A percentile compares a stretch with the other conserved stretches of the same genome.
These are phyloP conservation scores for Meteorus sp. DNA, from an alignment of 1,140 invertebrate genomes.

Conservation along the genomic window DNA sequence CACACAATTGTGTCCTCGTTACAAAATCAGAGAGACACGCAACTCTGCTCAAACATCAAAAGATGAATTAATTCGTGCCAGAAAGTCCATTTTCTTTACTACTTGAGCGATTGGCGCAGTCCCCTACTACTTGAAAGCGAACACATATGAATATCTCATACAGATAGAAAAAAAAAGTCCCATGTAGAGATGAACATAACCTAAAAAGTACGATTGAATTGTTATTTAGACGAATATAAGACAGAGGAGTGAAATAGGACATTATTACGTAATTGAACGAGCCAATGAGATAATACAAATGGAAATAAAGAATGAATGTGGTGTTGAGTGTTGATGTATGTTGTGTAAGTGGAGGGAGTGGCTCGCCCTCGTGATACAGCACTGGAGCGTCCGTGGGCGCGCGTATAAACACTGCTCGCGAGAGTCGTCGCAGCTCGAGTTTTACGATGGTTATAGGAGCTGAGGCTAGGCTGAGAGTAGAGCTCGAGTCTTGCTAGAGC, in stretches of 20 bases:
- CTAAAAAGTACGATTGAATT: background rate
- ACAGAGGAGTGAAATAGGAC: too few species aligned
- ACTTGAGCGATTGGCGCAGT: conserved; percentile 18
- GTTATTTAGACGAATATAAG: too few species aligned
- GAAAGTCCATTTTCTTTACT: conserved; percentile 26
- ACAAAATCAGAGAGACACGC: background rate
- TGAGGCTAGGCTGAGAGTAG: conserved; percentile 39
- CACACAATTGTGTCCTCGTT: too few species aligned
- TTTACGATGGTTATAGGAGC: too few species aligned
- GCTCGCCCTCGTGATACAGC: conserved; percentile 29
- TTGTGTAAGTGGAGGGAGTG: conserved; percentile 12
- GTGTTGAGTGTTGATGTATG: too few species aligned
- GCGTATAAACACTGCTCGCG: too few species aligned
- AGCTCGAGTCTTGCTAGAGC: conserved; percentile 38
- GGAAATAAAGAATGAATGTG: background rate
- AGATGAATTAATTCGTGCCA: conserved; percentile 5
- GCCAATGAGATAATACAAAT: background rate
- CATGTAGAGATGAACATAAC: background rate
- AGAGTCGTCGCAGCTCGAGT: too few species aligned
- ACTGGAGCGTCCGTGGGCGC: conserved; percentile 34
- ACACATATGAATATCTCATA: too few species aligned
- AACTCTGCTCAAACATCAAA: background rate
- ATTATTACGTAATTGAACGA: background rate
- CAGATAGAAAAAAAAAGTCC: too few species aligned
- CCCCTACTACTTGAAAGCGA: conserved; percentile 15